Evolutionary conservation across 2,113 vertebrate genomes (phyloP).

Genomic region (Rhea americana): DNA sequence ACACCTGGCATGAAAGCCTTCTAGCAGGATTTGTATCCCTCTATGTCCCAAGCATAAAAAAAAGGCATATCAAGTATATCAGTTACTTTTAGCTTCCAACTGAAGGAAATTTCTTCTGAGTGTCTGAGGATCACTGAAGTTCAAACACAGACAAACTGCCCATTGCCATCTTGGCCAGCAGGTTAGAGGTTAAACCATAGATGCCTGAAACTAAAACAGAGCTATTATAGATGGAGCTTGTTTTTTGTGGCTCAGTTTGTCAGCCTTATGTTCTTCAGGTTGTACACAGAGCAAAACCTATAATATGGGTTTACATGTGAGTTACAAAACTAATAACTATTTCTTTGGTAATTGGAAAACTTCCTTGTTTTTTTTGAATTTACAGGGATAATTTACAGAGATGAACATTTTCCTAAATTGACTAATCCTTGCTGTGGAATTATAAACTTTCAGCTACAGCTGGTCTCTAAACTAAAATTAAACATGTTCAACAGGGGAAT

Average conservation of each 20-base stretch:
- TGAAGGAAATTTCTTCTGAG: neutral
- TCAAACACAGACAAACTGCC: neutral
- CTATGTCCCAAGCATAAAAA: neutral
- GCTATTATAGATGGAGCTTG: neutral
- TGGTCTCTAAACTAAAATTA: neutral
- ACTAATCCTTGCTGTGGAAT: neutral
- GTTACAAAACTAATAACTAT: neutral
- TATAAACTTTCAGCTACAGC: neutral
- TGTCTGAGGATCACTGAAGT: neutral
- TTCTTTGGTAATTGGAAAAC: neutral
- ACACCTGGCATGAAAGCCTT: neutral
- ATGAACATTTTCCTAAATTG: neutral
- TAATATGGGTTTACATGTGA: accelerated
- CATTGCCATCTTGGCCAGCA: neutral
- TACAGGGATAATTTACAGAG: neutral
- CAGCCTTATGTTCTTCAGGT: neutral
- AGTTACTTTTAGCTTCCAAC: neutral
- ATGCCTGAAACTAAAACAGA: neutral
- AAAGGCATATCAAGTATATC: neutral
- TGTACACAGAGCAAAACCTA: neutral
- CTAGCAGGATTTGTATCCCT: neutral
- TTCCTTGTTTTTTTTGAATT: neutral
- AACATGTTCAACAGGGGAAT: neutral
- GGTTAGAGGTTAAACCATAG: neutral
- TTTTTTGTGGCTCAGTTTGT: neutral